phyloP scores from a whole-genome alignment of 2,113 vertebrate species.

The Eurystomus gularis region DNA sequence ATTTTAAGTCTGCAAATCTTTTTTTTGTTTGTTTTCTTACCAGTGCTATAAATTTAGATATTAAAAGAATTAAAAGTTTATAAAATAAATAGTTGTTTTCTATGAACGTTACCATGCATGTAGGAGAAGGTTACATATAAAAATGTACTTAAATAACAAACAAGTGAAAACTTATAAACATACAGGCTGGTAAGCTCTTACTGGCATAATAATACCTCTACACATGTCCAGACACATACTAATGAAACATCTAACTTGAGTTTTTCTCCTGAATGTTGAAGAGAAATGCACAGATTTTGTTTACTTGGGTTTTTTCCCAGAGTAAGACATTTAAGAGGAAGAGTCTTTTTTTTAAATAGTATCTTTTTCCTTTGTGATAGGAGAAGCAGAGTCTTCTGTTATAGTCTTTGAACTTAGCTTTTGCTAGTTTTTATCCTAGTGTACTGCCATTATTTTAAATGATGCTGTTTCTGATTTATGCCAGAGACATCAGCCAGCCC shows the following conservation, averaged over 20 bases:
- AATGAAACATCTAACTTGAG: not conserved
- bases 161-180: not conserved
- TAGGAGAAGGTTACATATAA: not conserved
- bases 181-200: not conserved
- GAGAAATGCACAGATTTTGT: not conserved
- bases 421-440: not conserved
- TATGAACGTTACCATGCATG: not conserved
- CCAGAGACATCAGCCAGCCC: not conserved
- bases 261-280: not conserved
- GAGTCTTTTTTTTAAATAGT: not conserved
- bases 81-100: not conserved
- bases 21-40: not conserved
- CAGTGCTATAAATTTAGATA: not conserved
- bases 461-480: not conserved
- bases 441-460: constrained; percentile 13
- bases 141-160: not conserved
- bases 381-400: not conserved
- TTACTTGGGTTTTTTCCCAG: not conserved
- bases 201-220: not conserved
- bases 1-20: not conserved
- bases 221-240: not conserved
- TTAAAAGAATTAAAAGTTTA: not conserved
- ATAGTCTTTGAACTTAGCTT: not conserved
- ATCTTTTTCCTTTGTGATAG: not conserved
- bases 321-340: not conserved